phyloP scores from a whole-genome alignment of 2,113 vertebrate genomes.

The Saimiri boliviensis region DNA sequence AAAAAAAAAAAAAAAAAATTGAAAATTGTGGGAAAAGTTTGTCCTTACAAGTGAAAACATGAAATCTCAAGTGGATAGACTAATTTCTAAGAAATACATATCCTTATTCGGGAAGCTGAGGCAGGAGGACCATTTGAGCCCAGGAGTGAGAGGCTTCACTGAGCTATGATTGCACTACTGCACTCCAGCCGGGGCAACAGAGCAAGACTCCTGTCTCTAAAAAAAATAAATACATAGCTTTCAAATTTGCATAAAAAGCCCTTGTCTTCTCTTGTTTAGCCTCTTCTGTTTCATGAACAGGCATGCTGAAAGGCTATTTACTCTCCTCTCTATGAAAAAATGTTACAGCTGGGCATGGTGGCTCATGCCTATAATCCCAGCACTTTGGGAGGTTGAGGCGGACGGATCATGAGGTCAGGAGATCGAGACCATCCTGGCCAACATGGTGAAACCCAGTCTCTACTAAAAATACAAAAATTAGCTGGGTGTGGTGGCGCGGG shows the following conservation, averaged over 20 bases:
- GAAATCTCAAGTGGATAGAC: slow-evolving; percentile 18
- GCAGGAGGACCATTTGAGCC: not conserved
- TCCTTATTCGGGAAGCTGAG: not conserved
- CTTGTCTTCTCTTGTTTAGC: not conserved
- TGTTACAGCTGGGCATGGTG: not conserved
- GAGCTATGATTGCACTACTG: not conserved
- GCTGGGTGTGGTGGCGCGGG: too few species aligned
- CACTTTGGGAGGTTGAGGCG: too few species aligned
- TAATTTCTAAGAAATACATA: not conserved
- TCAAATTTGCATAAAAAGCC: not conserved
- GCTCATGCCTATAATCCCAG: too few species aligned
- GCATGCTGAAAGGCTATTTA: not conserved
- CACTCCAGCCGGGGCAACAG: not conserved
- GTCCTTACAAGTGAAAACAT: slow-evolving; percentile 38
- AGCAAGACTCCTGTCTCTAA: not conserved
- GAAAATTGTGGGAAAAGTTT: not conserved
- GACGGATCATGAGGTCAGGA: too few species aligned
- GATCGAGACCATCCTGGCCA: too few species aligned
- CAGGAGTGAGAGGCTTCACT: not conserved
- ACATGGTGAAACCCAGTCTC: too few species aligned
- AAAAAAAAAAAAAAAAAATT: too few species aligned
- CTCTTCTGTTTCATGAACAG: not conserved
- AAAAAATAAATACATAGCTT: not conserved
- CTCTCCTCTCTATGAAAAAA: not conserved
- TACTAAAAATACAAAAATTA: too few species aligned